Base-by-base conservation (phyloP, 2,888 invertebrate genomes). In the Eupithecia insigniata region DNA sequence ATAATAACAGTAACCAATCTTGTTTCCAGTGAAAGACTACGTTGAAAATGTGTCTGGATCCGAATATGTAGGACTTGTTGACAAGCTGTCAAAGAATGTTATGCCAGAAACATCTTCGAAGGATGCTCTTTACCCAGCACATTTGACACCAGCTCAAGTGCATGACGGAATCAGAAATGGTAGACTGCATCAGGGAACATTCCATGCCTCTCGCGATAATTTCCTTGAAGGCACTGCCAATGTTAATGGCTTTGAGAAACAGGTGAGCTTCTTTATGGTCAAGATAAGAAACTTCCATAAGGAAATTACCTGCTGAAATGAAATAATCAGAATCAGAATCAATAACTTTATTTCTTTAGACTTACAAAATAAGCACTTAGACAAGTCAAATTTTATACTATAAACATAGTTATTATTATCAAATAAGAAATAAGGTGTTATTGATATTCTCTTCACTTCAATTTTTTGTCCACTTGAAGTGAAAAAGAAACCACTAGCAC, bases 211-310 rank as follows among this genome's bases (percentile, higher is more conserved):
- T 0, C 95, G 98, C 68, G 99, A 99, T 84, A 99, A 99, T 90
- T 99, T 97, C 86, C 93, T 99, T 18, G 99, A 99, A 90, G 99
- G 98, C 14, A 96, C 95, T 75, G 98, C 98, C 12, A 96, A 95
- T 87, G 96, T 98, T 1, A 97, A 97, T 83, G 96, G 96, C 18
- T 96, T 95, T 85, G 97, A 98, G 43, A 96, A 97, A 90, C 95
- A 96, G 85, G 98, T 71, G 60, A 32, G 8, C 14, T 55, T 22
- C n/a, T 22, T 26, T 22, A 22, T 12, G 12, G 34, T 10, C 36
- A 36, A 36, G 18, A 43, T 43, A 43, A 39, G 39, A 16, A 14
- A 16, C 2, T 39, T 39, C 2, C 39, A 16, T 14, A 16, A 14
- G 16, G 14, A 18, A 43, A 43, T 46, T 22, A 10, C 46, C 22